Conservation (phyloP, 2,797 vertebrate species). For the Benthosema pterotum region DNA sequence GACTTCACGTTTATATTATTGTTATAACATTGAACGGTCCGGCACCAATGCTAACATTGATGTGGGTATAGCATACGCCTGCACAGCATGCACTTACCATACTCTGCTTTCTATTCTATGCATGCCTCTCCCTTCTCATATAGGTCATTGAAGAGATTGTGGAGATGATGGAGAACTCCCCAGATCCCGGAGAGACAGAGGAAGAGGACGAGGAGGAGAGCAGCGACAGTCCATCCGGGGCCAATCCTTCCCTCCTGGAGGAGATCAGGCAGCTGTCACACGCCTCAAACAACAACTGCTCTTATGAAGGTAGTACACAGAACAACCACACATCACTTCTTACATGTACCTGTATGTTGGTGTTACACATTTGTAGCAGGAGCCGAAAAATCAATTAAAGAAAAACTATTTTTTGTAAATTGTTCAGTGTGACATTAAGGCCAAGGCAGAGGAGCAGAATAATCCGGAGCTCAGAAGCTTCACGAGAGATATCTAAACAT, state of each 20-base stretch:
- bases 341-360: too few relatives aligned
- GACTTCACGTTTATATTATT: too few relatives aligned
- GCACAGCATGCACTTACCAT: slow-evolving; percentile 1
- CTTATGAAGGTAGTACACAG: slow-evolving; percentile 82
- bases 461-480: too few relatives aligned
- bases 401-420: too few relatives aligned
- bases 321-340: too few relatives aligned
- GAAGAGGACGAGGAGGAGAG: slow-evolving; percentile 87
- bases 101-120: slow-evolving; percentile 12
- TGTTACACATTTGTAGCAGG: too few relatives aligned
- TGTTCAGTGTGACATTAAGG: too few relatives aligned
- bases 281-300: slow-evolving; percentile 91
- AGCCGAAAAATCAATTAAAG: too few relatives aligned
- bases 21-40: too few relatives aligned
- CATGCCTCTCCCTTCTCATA: neutral
- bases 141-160: slow-evolving; percentile 96
- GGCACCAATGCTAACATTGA: too few relatives aligned
- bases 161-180: slow-evolving; percentile 97
- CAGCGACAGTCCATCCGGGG: slow-evolving; percentile 80
- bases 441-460: too few relatives aligned
- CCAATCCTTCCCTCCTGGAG: slow-evolving; percentile 85
- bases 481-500: too few relatives aligned
- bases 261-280: slow-evolving; percentile 89
- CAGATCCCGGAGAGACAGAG: slow-evolving; percentile 90
- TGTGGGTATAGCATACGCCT: slow-evolving; percentile 14